Percentiles rank a stretch among this genome's conserved stretches.
These are phyloP conservation scores for Branchellion lobata DNA, from an alignment of 2,888 invertebrate species.

Conservation along the genomic window DNA sequence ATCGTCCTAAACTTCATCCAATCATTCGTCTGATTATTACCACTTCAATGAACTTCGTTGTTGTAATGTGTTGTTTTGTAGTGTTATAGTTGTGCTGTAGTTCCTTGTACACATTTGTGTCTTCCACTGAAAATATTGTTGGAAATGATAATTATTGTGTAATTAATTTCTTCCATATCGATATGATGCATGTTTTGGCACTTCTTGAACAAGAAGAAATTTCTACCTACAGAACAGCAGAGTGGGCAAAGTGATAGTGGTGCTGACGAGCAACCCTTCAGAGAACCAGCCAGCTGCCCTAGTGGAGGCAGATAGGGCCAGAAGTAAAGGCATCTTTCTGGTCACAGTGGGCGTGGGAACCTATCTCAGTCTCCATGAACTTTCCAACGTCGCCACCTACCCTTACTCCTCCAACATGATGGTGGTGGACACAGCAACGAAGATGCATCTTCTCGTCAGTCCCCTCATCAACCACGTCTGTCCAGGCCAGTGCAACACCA, in stretches of 20 bases:
- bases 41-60: no score
- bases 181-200: no score
- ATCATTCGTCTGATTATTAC: no score
- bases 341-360: conserved; percentile 45
- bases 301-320: conserved; percentile 31
- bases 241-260: conserved; percentile 33
- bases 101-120: no score
- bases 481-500: not conserved
- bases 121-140: no score
- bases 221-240: no score
- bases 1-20: not conserved
- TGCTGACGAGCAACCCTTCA: conserved; percentile 46
- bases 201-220: no score
- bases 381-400: conserved; percentile 28
- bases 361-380: conserved; percentile 29
- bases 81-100: no score
- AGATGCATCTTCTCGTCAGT: conserved; percentile 13
- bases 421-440: conserved; percentile 33
- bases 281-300: conserved; percentile 10
- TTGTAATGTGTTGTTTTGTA: no score
- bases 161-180: no score
- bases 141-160: no score
- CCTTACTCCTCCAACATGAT: conserved; percentile 1
- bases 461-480: conserved; percentile 20
- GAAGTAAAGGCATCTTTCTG: conserved; percentile 31